Evolutionary conservation across 2,797 vertebrate species (phyloP), one percentile per base, ranked within the genome.

Genomic region (Microctenopoma stevenorrisi): DNA sequence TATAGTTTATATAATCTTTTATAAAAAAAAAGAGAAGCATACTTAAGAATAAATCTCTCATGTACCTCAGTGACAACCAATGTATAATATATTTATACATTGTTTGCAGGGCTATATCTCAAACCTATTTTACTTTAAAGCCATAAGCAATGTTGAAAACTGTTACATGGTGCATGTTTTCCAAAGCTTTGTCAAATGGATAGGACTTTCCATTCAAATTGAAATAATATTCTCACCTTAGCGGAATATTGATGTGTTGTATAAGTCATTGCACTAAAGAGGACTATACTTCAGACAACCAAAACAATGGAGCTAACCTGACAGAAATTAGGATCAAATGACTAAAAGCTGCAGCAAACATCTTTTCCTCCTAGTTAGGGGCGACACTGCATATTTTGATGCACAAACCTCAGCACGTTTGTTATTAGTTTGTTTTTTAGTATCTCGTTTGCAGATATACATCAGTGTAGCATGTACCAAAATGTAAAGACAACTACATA

Each of bases 121-220:
- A 84, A 91, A 90, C 81, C 87, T 83, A 86, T 93, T 84, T 91
- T 89, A 81, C 87, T 92, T 85, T 73, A 82, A 75, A 75, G 77
- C 85, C 86, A 68, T 88, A 80, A 88, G 91, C 91, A 88, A 76
- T 87, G 93, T 86, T 81, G 89, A 92, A 89, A 93, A 86, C 88
- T 90, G 87, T 81, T 92, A 93, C 91, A 91, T 7, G 66, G 93
- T 91, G 93, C 90, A 90, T 94, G 94, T 94, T 95, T 95, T 95
- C 95, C 94, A 95, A 95, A 95, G 94, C 94, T 93, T 79, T 94
- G 93, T 94, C 92, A 93, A 91, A 90, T 89, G 89, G 92, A 94
- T 89, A 91, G 86, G 90, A 84, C 89, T 92, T 95, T 95, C 92
- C 91, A 94, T 91, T 87, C 84, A 94, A 94, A 95, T 93, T 95